Base-by-base conservation (phyloP, 2,113 vertebrate genomes). In the Saguinus imperator region DNA sequence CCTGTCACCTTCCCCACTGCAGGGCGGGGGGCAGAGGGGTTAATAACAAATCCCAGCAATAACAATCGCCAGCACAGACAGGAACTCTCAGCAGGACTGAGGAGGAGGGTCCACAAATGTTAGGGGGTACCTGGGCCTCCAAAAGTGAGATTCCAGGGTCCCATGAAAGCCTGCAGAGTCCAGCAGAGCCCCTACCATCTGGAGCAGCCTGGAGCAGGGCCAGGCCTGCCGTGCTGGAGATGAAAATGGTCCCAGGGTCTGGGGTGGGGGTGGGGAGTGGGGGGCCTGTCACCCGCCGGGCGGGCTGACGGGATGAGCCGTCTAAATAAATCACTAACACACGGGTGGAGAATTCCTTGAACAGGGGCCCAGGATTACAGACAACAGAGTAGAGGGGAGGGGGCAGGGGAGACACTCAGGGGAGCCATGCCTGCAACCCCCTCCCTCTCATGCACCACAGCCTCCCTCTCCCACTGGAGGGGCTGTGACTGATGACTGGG, bases 251-350 rank as follows among this genome's bases (percentile, higher is more conserved):
- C 72, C 94, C 20, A 11, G 95, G 92, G 89, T 73, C 45, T 2
- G 23, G 87, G 61, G 80, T 76, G 23, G 75, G 73, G 58, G 76
- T 43, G 48, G 68, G 55, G 66, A 79, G 35, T 5, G 52, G 86
- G 87, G 87, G 84, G 70, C 82, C 95, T 88, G 84, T 98, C 95
- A 92, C 96, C 96, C 83, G 8, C 85, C 7, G 1, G 95, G 94
- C 80, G 0, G 83, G 88, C 58, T 45, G 77, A 83, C 37, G 16
- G 93, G 94, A 97, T 92, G 97, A 96, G 92, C 55, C 0, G 96
- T 98, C 96, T 97, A 98, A 98, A 98, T 98, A 98, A 98, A 98
- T 98, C 97, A 97, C 97, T 96, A 95, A 95, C 94, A 96, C 96
- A 87, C 58, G 89, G 89, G 29, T 7, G 40, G 91, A 94, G 85